phyloP scores from a whole-genome alignment of 2,888 invertebrate species.

The Seladonia tumulorum region DNA sequence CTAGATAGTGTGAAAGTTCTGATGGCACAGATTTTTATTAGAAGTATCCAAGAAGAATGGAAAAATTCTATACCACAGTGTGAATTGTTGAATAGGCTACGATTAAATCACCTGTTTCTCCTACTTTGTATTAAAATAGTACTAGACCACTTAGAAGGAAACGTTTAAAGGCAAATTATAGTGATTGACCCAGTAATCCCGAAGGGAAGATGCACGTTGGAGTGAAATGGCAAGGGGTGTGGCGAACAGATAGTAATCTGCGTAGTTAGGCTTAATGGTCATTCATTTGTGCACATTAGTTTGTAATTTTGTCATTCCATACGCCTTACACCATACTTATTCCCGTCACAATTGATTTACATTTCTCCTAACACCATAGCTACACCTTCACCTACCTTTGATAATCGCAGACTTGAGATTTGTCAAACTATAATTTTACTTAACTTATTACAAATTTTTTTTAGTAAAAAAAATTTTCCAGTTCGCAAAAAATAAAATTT shows the following conservation, averaged over 20 bases:
- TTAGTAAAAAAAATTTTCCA: background rate
- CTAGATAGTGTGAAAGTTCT: background rate
- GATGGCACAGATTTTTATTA: background rate
- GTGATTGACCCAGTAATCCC: constrained; percentile 14
- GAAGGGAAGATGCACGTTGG: constrained; percentile 8
- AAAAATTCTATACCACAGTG: background rate
- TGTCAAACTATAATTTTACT: background rate
- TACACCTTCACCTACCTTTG: background rate
- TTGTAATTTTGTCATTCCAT: constrained; percentile 1
- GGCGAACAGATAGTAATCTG: constrained; percentile 5
- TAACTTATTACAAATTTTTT: background rate
- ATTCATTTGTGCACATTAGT: background rate
- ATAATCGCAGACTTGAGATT: background rate
- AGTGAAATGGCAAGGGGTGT: constrained; percentile 18
- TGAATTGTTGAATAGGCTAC: background rate
- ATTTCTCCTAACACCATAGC: background rate
- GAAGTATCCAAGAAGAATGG: background rate
- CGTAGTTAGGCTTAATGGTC: background rate
- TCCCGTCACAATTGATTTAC: background rate
- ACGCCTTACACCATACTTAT: background rate
- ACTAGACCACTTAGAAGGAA: background rate
- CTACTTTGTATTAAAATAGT: background rate
- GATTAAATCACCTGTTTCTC: background rate
- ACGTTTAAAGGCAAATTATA: constrained; percentile 1
- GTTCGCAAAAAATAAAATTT: background rate